Percentiles rank a stretch among this genome's conserved stretches.
These are phyloP conservation scores for Choreutis nemorana DNA, from an alignment of 2,888 invertebrate genomes.

Conservation along the genomic window DNA sequence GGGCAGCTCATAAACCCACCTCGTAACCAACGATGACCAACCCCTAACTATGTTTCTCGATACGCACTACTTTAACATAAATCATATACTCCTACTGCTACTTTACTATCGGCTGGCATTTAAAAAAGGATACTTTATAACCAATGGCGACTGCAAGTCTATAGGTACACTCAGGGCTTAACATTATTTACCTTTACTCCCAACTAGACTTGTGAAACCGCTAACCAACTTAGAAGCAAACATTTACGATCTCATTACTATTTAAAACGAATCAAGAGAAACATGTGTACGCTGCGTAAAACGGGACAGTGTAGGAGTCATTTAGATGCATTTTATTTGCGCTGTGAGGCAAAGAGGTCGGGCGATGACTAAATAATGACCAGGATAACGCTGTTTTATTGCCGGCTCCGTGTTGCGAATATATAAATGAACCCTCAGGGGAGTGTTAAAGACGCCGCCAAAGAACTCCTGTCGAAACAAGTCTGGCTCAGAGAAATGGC, in stretches of 20 bases:
- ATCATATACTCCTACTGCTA: too few species aligned
- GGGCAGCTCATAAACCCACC: slow-evolving; percentile 49
- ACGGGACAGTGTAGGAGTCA: slow-evolving; percentile 20
- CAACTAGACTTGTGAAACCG: too few species aligned
- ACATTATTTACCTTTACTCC: too few species aligned
- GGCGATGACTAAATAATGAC: slow-evolving; percentile 66
- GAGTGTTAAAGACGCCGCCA: slow-evolving; percentile 62
- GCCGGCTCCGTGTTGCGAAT: slow-evolving; percentile 62
- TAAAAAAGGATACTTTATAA: too few species aligned
- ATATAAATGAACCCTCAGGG: slow-evolving; percentile 62
- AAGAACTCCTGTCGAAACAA: slow-evolving; percentile 61
- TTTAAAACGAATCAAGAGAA: too few species aligned
- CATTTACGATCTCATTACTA: too few species aligned
- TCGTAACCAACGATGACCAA: slow-evolving; percentile 46
- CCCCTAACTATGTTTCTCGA: slow-evolving; percentile 38
- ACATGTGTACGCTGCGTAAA: too few species aligned
- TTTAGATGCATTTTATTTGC: slow-evolving; percentile 55
- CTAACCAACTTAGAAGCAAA: too few species aligned
- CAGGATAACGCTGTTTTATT: slow-evolving; percentile 64
- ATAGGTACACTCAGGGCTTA: too few species aligned
- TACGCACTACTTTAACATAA: too few species aligned
- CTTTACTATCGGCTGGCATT: too few species aligned
- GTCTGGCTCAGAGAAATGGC: slow-evolving; percentile 53
- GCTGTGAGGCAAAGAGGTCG: slow-evolving; percentile 29
- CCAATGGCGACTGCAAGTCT: too few species aligned